Percentiles rank a stretch among this genome's conserved stretches.
phyloP scores from a whole-genome alignment of 2,888 invertebrate genomes.

The Cyclophora albipunctata region DNA sequence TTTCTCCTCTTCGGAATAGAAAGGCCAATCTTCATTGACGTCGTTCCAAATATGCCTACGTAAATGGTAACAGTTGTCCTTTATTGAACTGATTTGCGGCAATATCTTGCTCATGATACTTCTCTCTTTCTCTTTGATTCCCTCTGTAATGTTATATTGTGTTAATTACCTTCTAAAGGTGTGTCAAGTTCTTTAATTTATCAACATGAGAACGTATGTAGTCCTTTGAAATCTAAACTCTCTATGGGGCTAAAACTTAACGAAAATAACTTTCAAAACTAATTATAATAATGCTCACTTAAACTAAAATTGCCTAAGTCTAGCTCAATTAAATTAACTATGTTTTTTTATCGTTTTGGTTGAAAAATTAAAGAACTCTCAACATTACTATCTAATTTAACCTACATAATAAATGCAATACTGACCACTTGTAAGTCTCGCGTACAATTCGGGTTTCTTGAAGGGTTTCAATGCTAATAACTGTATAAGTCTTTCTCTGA shows the following conservation, averaged over 20 bases:
- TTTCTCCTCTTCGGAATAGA: slow-evolving; percentile 92
- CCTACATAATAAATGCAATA: slow-evolving; percentile 12
- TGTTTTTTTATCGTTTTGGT: no score
- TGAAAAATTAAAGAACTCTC: no score
- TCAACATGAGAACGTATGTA: no score
- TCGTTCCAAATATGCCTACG: slow-evolving; percentile 93
- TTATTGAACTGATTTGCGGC: slow-evolving; percentile 86
- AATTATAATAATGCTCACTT: no score
- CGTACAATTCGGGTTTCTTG: slow-evolving; percentile 93
- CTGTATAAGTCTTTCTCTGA: slow-evolving; percentile 95
- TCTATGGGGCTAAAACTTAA: no score
- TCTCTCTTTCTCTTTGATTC: slow-evolving; percentile 88
- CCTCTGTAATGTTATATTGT: slow-evolving; percentile 79
- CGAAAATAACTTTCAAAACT: no score
- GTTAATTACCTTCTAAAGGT: slow-evolving; percentile 16
- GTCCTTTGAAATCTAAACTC: no score
- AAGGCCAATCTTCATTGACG: slow-evolving; percentile 95
- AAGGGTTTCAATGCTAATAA: slow-evolving; percentile 93
- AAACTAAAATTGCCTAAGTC: no score
- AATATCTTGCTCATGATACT: slow-evolving; percentile 84
- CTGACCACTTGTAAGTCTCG: slow-evolving; percentile 87
- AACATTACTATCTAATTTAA: no score
- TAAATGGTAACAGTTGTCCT: slow-evolving; percentile 93
- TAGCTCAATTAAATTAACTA: no score
- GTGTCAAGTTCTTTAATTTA: no score